Evolutionary conservation across 2,888 invertebrate species (phyloP), one percentile per base, ranked within the genome.

Genomic region (Crossocerus cetratus): DNA sequence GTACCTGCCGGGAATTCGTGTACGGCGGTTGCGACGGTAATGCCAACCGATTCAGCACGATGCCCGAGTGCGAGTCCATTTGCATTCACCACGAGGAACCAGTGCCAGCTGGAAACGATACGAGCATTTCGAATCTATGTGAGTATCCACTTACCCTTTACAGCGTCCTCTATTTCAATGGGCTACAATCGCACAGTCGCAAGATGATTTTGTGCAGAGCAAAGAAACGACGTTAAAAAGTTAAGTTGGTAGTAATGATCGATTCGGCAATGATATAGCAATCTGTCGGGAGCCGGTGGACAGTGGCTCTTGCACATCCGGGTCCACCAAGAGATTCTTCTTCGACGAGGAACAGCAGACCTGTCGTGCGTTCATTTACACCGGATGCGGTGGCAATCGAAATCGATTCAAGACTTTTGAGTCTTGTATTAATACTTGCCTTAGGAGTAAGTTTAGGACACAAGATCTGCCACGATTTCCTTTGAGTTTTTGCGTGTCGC

Each of bases 1-100:
- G 93, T 14, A 89, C 91, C 45, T 98, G 98, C 88, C 91, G 92
- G 64, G 91, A 92, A 76, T 98, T 96, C 90, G 90, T 91, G 1
- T 98, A 95, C 86, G 94, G 96, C 45, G 97, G 97, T 69, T 98
- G 97, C 87, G 93, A 92, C 45, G 97, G 97, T 43, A 96, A 96
- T 82, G 94, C 95, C 62, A 98, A 98, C 90, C 92, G 96, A 65
- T 98, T 98, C 91, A 94, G 94, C 69, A 93, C 93, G 11, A 87
- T 91, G n/a, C 92, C 93, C 32, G 96, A 96, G 87, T 97, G 97
- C 87, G 93, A 95, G 87, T 92, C 93, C 3, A 91, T 95, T 83
- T 97, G 97, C 89, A 88, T 93, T 69, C 91, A 92, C 66, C 92
- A 91, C 58, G 92, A 93, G 80, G 94, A 94, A 82, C 92, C 93